Base-by-base conservation (phyloP, 2,797 vertebrate species). In the Danio kyathit region DNA sequence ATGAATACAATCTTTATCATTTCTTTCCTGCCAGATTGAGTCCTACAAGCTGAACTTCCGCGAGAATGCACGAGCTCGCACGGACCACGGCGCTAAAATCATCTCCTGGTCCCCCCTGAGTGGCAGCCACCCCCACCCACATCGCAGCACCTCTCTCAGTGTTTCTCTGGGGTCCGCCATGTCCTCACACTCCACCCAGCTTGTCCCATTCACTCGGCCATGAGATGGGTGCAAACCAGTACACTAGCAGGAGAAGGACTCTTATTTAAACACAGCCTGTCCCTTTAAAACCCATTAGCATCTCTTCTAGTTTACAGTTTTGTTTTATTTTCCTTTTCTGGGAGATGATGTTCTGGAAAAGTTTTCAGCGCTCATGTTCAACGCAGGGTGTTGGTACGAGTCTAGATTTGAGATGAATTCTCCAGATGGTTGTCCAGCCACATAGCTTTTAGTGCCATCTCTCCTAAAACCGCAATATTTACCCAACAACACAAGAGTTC, bases 81-180 rank as follows among this genome's bases (percentile, higher is more conserved):
- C 90, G 21, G 94, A 96, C 94, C 94, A 96, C 86, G 91, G 95
- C 92, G 94, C 93, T 71, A 94, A 96, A 93, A 93, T 94, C 90
- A 93, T 93, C 92, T 88, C 89, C 90, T 87, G 94, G 94, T 79
- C 76, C 91, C 92, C 83, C 90, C 90, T 91, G 88, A 86, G 84
- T 89, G 90, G 90, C 90, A 85, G 88, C 90, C 83, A 80, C 90
- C 93, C 91, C 92, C 89, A 92, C 92, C 89, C 89, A 91, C 89
- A 92, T 89, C 86, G 90, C 90, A 94, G 94, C 94, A 92, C 91
- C 89, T 92, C 91, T 87, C 90, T 93, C 93, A 90, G 94, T 92
- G 90, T 93, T 90, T 92, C 91, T 94, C 91, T 87, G 88, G 93
- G 92, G 90, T 93, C 93, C 71, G 51, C 89, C 88, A 87, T 82